phyloP scores from a whole-genome alignment of 2,888 invertebrate species.

The Anarsia innoxiella region DNA sequence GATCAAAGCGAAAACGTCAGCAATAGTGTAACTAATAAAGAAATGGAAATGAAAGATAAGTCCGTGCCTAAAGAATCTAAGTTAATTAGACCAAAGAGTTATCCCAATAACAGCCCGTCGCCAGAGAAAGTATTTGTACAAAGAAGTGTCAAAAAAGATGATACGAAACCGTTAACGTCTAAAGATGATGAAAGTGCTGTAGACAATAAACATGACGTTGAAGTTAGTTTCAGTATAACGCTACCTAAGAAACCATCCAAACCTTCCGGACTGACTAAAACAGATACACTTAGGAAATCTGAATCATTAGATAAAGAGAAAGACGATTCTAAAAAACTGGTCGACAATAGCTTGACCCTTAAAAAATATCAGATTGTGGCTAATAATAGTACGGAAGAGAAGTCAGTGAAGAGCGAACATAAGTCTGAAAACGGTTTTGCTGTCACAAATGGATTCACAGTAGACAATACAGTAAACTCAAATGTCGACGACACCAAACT shows the following conservation, averaged over 20 bases:
- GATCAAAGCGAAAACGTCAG: conserved; percentile 34
- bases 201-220: conserved; percentile 50
- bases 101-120: conserved; percentile 68
- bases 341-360: conserved; percentile 38
- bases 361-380: conserved; percentile 58
- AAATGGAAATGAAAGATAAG: conserved; percentile 34
- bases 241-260: conserved; percentile 49
- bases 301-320: conserved; percentile 25
- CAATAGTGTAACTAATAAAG: conserved; percentile 30
- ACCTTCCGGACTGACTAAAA: conserved; percentile 27
- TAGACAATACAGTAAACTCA: conserved; percentile 31
- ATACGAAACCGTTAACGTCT: conserved; percentile 26
- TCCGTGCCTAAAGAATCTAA: conserved; percentile 50
- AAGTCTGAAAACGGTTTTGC: conserved; percentile 36
- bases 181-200: conserved; percentile 26
- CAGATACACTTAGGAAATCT: conserved; percentile 28
- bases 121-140: conserved; percentile 55
- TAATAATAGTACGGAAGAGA: conserved; percentile 30
- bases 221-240: conserved; percentile 66
- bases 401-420: conserved; percentile 24
- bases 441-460: conserved; percentile 33
- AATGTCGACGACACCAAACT: conserved; percentile 35
- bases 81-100: conserved; percentile 76
- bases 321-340: conserved; percentile 21
- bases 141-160: conserved; percentile 41